Evolutionary conservation across 2,113 vertebrate genomes (phyloP).

Genomic region (Morone chrysops): DNA sequence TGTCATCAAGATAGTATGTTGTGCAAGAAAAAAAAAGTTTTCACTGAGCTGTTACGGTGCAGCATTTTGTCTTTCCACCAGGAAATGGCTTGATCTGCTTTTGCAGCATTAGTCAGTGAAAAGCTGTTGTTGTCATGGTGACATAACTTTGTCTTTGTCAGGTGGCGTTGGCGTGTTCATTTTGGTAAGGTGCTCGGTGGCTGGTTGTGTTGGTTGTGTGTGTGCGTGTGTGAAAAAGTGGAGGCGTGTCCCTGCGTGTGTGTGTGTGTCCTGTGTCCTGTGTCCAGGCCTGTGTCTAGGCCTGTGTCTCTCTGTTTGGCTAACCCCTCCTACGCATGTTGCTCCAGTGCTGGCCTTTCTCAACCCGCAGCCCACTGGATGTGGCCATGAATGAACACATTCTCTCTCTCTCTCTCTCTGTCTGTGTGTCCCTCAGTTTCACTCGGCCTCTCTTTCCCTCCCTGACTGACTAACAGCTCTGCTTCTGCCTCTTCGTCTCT

Average conservation of each 20-base stretch:
- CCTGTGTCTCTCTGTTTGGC: constrained; percentile 68
- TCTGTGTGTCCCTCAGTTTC: constrained; percentile 30
- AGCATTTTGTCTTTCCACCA: constrained; percentile 59
- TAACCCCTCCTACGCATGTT: constrained; percentile 78
- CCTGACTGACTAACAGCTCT: constrained; percentile 2
- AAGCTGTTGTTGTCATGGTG: constrained; percentile 14
- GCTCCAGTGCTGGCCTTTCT: constrained; percentile 62
- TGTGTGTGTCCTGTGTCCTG: constrained; percentile 19
- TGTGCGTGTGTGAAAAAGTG: constrained; percentile 17
- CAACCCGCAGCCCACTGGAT: constrained; percentile 65
- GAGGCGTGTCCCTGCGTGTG: neutral
- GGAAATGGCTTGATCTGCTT: neutral
- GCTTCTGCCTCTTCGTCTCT: constrained; percentile 21
- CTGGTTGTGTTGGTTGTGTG: too few species aligned
- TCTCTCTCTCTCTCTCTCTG: constrained; percentile 59
- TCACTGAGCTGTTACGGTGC: neutral
- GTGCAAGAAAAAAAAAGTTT: neutral
- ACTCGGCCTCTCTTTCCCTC: constrained; percentile 11
- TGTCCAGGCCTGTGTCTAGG: constrained; percentile 30
- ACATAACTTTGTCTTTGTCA: constrained; percentile 1
- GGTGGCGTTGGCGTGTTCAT: neutral
- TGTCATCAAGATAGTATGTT: neutral
- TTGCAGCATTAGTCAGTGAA: neutral
- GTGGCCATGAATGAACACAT: constrained; percentile 76
- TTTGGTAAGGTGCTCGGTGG: neutral